Evolutionary conservation across 2,113 vertebrate genomes (phyloP), one percentile per base, ranked within the genome.

Genomic region (Semicossyphus pulcher): DNA sequence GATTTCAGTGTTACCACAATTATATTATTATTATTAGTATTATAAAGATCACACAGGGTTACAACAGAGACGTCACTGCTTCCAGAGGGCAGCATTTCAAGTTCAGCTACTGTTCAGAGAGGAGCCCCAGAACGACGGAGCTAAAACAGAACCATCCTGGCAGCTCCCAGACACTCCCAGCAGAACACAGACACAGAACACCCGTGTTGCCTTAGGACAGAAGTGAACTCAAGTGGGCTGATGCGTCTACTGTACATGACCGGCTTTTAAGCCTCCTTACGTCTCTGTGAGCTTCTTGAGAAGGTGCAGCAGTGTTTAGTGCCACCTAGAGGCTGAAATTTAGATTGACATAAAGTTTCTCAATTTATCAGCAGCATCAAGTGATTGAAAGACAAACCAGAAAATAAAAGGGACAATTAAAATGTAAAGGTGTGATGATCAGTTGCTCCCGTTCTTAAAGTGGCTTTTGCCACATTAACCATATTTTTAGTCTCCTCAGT

Each of bases 301-400:
- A 11, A 29, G 72, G 65, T 64, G 74, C 44, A 63, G n/a, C 65
- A 74, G 70, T 34, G 14, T 69, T 34, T 53, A 49, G 47, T 79
- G 84, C 57, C 88, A 83, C 75, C 86, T 79, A 81, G 45, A 88
- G 86, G 84, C 54, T 63, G 45, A 2, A 11, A 5, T 12, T 37
- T 28, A 62, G 20, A 18, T 3, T 15, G 3, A 49, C 23, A 25
- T 14, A 10, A 63, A 8, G 23, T 29, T 9, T 36, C 10, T 23
- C 10, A 2, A 36, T 29, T 20, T 69, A 39, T 5, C 49, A 21
- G 62, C 60, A 26, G 29, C 65, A 26, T 15, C 7, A 0, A 2
- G 4, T 12, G 11, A 44, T 20, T 28, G 29, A 74, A 70, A 58
- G 10, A 3, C 3, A 42, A 70, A 47, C 8, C 10, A n/a, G 1